Percentiles rank a stretch among this genome's conserved stretches.
These are phyloP conservation scores for Cercopithecus diana DNA, from an alignment of 2,797 vertebrate genomes.

Conservation along the genomic window DNA sequence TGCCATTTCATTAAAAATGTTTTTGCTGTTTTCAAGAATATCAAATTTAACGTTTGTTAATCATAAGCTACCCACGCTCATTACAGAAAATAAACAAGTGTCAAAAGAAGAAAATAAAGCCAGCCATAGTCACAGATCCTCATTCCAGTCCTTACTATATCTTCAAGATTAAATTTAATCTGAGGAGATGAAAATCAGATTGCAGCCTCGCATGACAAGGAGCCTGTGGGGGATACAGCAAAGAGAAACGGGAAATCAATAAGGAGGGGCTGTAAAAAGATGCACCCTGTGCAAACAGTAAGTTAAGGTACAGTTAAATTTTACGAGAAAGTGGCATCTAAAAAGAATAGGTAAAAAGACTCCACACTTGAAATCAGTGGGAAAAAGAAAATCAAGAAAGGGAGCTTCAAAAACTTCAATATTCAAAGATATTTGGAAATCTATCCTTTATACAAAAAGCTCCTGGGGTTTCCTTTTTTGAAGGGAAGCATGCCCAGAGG, in stretches of 20 bases:
- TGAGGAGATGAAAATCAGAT: slow-evolving; percentile 35
- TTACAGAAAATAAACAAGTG: slow-evolving; percentile 45
- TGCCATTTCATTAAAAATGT: slow-evolving; percentile 59
- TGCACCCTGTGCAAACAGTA: not conserved
- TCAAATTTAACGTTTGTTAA: slow-evolving; percentile 1
- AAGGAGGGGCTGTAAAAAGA: not conserved
- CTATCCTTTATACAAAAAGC: not conserved
- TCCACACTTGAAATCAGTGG: not conserved
- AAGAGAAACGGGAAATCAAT: not conserved
- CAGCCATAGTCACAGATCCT: not conserved
- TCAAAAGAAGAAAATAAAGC: slow-evolving; percentile 31
- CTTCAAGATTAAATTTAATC: slow-evolving; percentile 54
- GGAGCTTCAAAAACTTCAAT: slow-evolving; percentile 34
- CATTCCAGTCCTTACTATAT: not conserved
- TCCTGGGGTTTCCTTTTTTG: not conserved
- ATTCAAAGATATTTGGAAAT: slow-evolving; percentile 6
- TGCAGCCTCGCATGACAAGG: not conserved
- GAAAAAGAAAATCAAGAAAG: not conserved
- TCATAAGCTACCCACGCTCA: not conserved
- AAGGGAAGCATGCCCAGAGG: not conserved
- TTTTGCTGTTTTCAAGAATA: slow-evolving; percentile 51
- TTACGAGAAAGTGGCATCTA: not conserved
- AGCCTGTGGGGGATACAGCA: not conserved
- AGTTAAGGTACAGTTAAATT: not conserved
- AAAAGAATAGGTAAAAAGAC: not conserved